Evolutionary conservation across 2,113 vertebrate genomes (phyloP), one percentile per base, ranked within the genome.

Genomic region (Ammodytes dubius): DNA sequence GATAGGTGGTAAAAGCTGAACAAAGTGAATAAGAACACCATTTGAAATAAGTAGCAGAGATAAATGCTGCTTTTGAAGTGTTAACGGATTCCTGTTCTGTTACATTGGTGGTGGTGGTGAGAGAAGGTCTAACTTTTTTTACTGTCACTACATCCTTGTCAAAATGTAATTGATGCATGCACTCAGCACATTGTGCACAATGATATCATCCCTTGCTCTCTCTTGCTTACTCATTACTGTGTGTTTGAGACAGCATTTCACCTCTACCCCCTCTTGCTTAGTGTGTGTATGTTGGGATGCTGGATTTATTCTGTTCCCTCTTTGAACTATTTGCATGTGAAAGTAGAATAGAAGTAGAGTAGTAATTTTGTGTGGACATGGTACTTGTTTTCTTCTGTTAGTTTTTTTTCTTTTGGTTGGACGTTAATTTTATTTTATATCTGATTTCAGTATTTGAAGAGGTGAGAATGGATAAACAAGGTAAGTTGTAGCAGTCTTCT

Each of bases 401-500:
- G 42, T 53, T 73, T 58, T 67, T 84, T 35, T 52, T 37, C 12
- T 74, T 92, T 93, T 53, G 85, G 80, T 92, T 91, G 88, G 82
- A 87, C 83, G 86, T 93, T 92, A 94, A 93, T 94, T 85, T 90
- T 35, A 90, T 91, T 93, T 94, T 75, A 93, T 95, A 92, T 96
- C 93, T 95, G 91, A 94, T 96, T 96, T 93, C 95, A 96, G 95
- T 95, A 92, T 71, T 75, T 92, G 93, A 90, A 76, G 93, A 93
- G 74, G 91, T 93, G 90, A 93, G 77, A 92, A 81, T 93, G 91
- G 90, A 91, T 89, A 94, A 93, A 90, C 85, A 81, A 94, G 95
- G 95, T 96, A 93, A 95, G 95, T 94, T 47, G 69, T 87, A 80
- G 89, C 76, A 61, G 79, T 85, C 77, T 93, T 90, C 78, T 90